Percentiles rank a stretch among this genome's conserved stretches.
These are phyloP conservation scores for Bucorvus abyssinicus DNA, from an alignment of 2,797 vertebrate species.

Conservation along the genomic window DNA sequence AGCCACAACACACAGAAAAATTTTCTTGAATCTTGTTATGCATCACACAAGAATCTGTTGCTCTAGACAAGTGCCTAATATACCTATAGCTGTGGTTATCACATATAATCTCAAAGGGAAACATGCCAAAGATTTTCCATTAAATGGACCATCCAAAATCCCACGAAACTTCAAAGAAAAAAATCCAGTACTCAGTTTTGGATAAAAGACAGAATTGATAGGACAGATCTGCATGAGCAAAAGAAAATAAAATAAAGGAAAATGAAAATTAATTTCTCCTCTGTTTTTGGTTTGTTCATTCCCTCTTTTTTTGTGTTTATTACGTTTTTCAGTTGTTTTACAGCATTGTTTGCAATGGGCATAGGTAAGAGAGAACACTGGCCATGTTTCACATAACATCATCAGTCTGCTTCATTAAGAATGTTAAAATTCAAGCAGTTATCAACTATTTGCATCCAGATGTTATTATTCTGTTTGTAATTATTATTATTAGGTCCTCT, in stretches of 20 bases:
- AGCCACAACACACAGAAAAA: neutral
- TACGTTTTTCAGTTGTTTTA: neutral
- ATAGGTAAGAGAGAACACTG: neutral
- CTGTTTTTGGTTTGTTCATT: neutral
- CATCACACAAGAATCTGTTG: neutral
- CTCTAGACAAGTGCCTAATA: neutral
- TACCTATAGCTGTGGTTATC: neutral
- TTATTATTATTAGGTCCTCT: neutral
- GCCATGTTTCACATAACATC: neutral
- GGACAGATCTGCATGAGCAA: neutral
- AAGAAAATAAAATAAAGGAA: neutral
- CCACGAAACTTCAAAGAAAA: neutral
- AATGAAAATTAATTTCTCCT: neutral
- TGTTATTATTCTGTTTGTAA: neutral
- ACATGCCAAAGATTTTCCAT: neutral
- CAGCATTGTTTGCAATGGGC: neutral
- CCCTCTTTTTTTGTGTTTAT: neutral
- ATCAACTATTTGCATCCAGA: neutral
- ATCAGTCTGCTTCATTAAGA: neutral
- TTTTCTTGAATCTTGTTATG: neutral
- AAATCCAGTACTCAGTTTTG: neutral
- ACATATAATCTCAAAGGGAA: neutral
- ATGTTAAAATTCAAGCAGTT: neutral
- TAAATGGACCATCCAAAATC: neutral
- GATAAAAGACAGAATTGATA: neutral